Evolutionary conservation across 2,888 invertebrate species (phyloP), one percentile per base, ranked within the genome.

Genomic region (Caenorhabditis sulstoni): DNA sequence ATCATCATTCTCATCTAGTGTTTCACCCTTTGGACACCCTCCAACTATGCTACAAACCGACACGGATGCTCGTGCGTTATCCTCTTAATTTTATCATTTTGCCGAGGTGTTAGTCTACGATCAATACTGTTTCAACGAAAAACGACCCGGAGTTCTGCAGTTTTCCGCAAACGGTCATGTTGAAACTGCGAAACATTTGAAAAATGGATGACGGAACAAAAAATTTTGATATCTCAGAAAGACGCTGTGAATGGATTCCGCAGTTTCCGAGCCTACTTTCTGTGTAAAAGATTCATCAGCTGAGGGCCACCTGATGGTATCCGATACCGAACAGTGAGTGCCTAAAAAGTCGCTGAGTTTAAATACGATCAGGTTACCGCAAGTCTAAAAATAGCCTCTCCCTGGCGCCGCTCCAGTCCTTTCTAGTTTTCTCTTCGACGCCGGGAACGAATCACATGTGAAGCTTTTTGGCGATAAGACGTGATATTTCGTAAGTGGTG

Each of bases 401-500:
- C n/a, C 23, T 23, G 9, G 35, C 66, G 35, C 55, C 66, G 47
- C 39, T 55, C 55, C 47, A 66, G 66, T 66, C 55, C 65, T 44
- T 39, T 57, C 55, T 55, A 67, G 66, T 67, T 49, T 55, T 35
- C 23, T 49, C 45, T 45, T 29, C 50, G 39, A 39, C 14, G n/a
- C 22, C 44, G 44, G 20, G 68, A 61, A 44, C 59, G 45, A 59
- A 61, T 68, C 68, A 68, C 68, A 61, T 66, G 66, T 29, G 45
- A 55, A 37, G 44, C 14, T 45, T 58, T 44, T 37, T 45, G 22
- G 35, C 16, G 61, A 70, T 62, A 62, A 70, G 70, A 61, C 70
- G 61, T 70, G 70, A 70, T 62, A 70, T 70, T 70, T 70, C 70
- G 70, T 70, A 70, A 70, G 61, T 70, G 39, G 53, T 67, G 67